Percentiles rank a stretch among this genome's conserved stretches.
Evolutionary conservation across 2,888 invertebrate species (phyloP).

Genomic region (Sycophila texana): DNA sequence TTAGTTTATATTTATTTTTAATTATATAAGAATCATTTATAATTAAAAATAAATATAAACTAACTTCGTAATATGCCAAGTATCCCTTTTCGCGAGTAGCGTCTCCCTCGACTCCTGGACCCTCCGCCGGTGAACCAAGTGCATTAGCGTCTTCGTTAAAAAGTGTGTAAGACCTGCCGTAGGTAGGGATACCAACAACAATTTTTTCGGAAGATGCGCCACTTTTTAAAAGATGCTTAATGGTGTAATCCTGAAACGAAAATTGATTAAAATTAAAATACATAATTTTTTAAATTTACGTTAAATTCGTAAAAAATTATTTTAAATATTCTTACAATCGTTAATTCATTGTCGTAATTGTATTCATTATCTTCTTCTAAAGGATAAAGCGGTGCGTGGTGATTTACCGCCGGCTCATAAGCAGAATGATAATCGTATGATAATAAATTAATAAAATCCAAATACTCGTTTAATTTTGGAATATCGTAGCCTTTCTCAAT

Average conservation of each 20-base stretch:
- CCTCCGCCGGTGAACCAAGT: conserved; percentile 92
- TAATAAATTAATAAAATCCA: conserved; percentile 94
- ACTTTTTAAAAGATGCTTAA: conserved; percentile 86
- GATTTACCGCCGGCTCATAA: conserved; percentile 92
- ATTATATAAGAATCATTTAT: background rate
- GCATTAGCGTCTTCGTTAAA: conserved; percentile 90
- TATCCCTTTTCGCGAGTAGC: conserved; percentile 95
- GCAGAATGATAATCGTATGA: conserved; percentile 96
- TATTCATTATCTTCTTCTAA: conserved; percentile 90
- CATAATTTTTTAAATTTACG: no score
- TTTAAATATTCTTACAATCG: conserved; percentile 83
- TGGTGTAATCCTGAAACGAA: conserved; percentile 85
- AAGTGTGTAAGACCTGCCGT: conserved; percentile 92
- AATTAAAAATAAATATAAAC: background rate
- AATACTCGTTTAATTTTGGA: conserved; percentile 89
- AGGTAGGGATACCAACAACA: conserved; percentile 91
- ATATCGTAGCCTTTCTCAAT: conserved; percentile 96
- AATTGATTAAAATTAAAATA: conserved; percentile 3
- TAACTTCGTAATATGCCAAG: conserved; percentile 93
- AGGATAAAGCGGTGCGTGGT: conserved; percentile 91
- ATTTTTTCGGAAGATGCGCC: conserved; percentile 89
- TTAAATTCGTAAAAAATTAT: conserved; percentile 20
- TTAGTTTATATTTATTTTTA: background rate
- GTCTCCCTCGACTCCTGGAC: conserved; percentile 93
- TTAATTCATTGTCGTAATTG: conserved; percentile 90